Evolutionary conservation across 2,113 vertebrate species (phyloP).

Genomic region (Rhinoderma darwinii): DNA sequence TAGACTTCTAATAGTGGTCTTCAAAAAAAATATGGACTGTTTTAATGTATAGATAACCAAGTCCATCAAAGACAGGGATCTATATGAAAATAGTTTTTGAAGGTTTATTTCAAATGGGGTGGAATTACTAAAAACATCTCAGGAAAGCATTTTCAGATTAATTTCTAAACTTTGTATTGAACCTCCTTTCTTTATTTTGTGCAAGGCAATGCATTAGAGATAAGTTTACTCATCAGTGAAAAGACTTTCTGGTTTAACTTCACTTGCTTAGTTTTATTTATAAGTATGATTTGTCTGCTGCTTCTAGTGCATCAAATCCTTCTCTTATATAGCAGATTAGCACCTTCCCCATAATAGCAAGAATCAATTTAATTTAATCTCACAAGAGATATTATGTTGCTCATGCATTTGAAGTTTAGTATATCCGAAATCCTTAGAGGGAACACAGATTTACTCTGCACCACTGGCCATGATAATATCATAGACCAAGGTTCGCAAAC

Average conservation of each 20-base stretch:
- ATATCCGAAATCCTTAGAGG: constrained; percentile 33
- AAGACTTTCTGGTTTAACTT: constrained; percentile 1
- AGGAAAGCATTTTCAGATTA: background rate
- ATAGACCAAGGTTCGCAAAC: constrained; percentile 27
- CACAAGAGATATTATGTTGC: constrained; percentile 42
- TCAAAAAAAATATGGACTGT: background rate
- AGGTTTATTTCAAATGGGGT: background rate
- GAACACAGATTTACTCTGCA: constrained; percentile 40
- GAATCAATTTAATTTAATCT: constrained; percentile 53
- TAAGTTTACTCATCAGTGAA: background rate
- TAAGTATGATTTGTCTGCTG: constrained; percentile 13
- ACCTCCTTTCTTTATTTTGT: background rate
- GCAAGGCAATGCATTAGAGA: background rate
- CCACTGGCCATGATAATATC: constrained; percentile 40
- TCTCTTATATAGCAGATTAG: constrained; percentile 43
- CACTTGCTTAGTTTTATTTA: background rate
- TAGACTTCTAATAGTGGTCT: too few relatives aligned
- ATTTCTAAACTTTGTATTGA: background rate
- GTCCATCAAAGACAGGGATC: background rate
- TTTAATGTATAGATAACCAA: background rate
- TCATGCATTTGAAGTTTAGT: constrained; percentile 45
- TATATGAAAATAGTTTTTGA: background rate
- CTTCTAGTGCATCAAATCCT: constrained; percentile 35
- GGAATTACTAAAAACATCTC: background rate
- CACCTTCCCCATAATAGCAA: constrained; percentile 40